Conservation (phyloP, 2,888 invertebrate species). For the Fabriciana adippe region DNA sequence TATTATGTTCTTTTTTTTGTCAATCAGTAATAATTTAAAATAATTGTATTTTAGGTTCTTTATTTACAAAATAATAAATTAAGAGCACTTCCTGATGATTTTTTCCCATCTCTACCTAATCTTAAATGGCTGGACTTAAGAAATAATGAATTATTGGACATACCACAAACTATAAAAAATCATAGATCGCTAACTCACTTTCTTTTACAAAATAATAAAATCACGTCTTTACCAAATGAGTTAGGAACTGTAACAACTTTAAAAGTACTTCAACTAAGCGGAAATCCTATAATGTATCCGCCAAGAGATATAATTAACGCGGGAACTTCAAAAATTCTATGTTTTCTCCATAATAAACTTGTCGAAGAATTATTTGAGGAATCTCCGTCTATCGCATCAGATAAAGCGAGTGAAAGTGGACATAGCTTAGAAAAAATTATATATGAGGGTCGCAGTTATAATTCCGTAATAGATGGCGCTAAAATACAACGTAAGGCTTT, state of each 20-base stretch:
- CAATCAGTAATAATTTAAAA: not conserved
- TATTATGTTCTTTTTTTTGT: not conserved
- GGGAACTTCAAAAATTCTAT: conserved; percentile 68
- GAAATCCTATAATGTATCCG: conserved; percentile 84
- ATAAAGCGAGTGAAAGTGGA: conserved; percentile 45
- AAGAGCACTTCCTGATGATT: conserved; percentile 76
- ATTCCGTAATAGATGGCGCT: conserved; percentile 62
- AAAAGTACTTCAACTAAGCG: conserved; percentile 83
- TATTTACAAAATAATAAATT: conserved; percentile 81
- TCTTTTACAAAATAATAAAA: conserved; percentile 83
- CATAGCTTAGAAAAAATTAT: conserved; percentile 46
- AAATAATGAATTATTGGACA: conserved; percentile 79
- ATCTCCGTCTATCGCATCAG: conserved; percentile 61
- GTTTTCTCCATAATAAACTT: conserved; percentile 65
- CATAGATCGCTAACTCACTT: conserved; percentile 84
- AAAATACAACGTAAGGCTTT: conserved; percentile 53
- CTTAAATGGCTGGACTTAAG: conserved; percentile 86
- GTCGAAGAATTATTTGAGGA: conserved; percentile 55
- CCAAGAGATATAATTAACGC: conserved; percentile 75
- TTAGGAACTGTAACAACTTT: conserved; percentile 83
- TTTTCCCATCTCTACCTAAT: conserved; percentile 80
- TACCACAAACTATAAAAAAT: conserved; percentile 82
- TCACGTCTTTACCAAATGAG: conserved; percentile 83
- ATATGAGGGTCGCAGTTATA: conserved; percentile 60
- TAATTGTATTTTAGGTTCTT: conserved; percentile 60